A percentile compares a stretch with the other conserved stretches of the same genome.
phyloP scores from a whole-genome alignment of 1,140 invertebrate species.

The Drosophila pseudoananassae region DNA sequence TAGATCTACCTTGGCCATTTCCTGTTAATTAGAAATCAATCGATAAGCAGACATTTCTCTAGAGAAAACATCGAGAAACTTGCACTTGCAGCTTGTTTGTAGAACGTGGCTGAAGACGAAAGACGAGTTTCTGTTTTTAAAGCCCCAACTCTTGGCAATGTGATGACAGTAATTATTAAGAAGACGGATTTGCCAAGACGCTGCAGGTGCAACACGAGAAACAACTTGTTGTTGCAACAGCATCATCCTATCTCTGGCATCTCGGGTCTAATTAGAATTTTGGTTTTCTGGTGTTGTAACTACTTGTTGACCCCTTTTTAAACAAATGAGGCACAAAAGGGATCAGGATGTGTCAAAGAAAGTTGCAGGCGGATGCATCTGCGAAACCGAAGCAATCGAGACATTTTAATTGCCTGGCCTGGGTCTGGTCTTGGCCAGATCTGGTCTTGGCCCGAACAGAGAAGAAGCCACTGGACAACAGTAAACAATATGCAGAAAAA shows the following conservation, averaged over 20 bases:
- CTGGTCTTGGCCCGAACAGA: slow-evolving; percentile 44
- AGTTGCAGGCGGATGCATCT: slow-evolving; percentile 68
- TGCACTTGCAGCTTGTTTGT: slow-evolving; percentile 47
- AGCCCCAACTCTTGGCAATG: slow-evolving; percentile 20
- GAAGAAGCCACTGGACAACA: slow-evolving; percentile 30
- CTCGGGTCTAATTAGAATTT: slow-evolving; percentile 51
- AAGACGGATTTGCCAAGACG: slow-evolving; percentile 73
- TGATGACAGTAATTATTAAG: slow-evolving; percentile 75
- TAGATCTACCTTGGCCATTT: slow-evolving; percentile 28
- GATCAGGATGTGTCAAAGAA: slow-evolving; percentile 70
- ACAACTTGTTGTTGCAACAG: slow-evolving; percentile 23
- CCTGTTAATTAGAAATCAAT: slow-evolving; percentile 72
- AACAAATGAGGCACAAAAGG: slow-evolving; percentile 15
- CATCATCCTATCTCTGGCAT: slow-evolving; percentile 32
- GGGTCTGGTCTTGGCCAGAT: slow-evolving; percentile 48
- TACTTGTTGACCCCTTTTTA: slow-evolving; percentile 30
- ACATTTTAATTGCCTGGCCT: slow-evolving; percentile 62
- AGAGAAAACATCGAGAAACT: slow-evolving; percentile 44
- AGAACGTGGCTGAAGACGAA: slow-evolving; percentile 50
- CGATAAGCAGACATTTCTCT: slow-evolving; percentile 47
- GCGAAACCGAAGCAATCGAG: slow-evolving; percentile 23
- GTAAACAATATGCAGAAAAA: slow-evolving; percentile 78
- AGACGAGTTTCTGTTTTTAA: slow-evolving; percentile 58
- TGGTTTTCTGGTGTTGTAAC: slow-evolving; percentile 24
- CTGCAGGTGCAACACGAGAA: slow-evolving; percentile 6